Conservation (phyloP, 2,113 vertebrate species). For the Saccopteryx bilineata region DNA sequence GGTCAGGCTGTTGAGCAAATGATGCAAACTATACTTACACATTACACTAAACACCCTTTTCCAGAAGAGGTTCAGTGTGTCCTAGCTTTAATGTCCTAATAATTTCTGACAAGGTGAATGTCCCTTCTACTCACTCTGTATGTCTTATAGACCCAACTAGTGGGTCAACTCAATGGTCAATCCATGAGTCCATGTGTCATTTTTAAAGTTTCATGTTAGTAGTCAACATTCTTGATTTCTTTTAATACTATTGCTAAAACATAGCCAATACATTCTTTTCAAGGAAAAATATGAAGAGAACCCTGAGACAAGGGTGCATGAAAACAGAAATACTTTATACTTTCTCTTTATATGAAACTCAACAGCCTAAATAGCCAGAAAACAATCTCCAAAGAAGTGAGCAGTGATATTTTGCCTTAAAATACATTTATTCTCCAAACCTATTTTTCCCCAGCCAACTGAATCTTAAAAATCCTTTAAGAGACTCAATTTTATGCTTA, state of each 20-base stretch:
- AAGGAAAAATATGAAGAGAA: neutral
- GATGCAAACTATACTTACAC: neutral
- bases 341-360: neutral
- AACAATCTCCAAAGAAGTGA: neutral
- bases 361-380: neutral
- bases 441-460: neutral
- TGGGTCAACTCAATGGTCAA: neutral
- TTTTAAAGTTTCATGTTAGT: neutral
- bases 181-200: neutral
- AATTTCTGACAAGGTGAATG: constrained; percentile 3
- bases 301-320: neutral
- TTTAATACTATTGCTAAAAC: neutral
- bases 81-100: neutral
- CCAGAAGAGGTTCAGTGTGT: neutral
- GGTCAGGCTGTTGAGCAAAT: neutral
- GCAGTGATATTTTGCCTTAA: neutral
- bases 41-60: neutral
- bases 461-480: neutral
- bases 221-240: neutral
- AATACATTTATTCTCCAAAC: neutral
- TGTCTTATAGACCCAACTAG: neutral
- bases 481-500: neutral
- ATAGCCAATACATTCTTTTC: neutral
- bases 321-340: constrained; percentile 20
- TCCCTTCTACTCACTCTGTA: neutral